These are phyloP conservation scores for Hirtodrosophila confusa DNA, from an alignment of 2,888 invertebrate genomes.

Conservation along the genomic window DNA sequence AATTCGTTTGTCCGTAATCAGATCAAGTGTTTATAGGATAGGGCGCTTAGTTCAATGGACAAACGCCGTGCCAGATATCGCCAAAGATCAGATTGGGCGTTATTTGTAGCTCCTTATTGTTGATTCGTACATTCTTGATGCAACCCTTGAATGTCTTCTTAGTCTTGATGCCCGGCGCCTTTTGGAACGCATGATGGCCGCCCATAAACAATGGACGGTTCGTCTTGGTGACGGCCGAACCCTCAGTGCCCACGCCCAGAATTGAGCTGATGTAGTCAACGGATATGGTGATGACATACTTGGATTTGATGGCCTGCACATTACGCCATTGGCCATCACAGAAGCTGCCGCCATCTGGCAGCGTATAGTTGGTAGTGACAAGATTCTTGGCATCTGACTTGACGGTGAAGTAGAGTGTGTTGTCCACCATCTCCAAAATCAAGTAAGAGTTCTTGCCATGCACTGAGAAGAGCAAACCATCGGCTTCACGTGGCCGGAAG, in stretches of 20 bases:
- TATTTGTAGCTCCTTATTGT: slow-evolving; percentile 85
- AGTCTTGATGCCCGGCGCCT: slow-evolving; percentile 88
- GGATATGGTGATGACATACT: slow-evolving; percentile 93
- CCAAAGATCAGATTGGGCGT: slow-evolving; percentile 87
- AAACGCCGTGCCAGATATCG: slow-evolving; percentile 90
- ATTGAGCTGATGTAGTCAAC: slow-evolving; percentile 92
- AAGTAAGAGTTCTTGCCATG: slow-evolving; percentile 92
- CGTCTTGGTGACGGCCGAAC: slow-evolving; percentile 90
- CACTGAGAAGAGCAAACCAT: slow-evolving; percentile 94
- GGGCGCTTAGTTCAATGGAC: slow-evolving; percentile 88
- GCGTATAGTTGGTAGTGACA: slow-evolving; percentile 88
- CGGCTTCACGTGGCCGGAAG: slow-evolving; percentile 92
- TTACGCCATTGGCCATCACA: slow-evolving; percentile 99
- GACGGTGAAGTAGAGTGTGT: slow-evolving; percentile 91
- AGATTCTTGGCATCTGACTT: slow-evolving; percentile 93
- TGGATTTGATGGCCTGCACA: slow-evolving; percentile 92
- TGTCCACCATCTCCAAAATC: slow-evolving; percentile 94
- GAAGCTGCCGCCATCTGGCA: slow-evolving; percentile 88
- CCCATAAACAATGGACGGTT: slow-evolving; percentile 95
- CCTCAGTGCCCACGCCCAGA: slow-evolving; percentile 89
- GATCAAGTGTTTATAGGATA: neutral
- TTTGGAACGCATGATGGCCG: slow-evolving; percentile 88
- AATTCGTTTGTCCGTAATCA: slow-evolving; percentile 27
- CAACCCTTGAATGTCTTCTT: slow-evolving; percentile 91
- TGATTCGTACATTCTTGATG: slow-evolving; percentile 89